Conservation (phyloP, 23 tunicate genomes). For the Styela plicata region DNA sequence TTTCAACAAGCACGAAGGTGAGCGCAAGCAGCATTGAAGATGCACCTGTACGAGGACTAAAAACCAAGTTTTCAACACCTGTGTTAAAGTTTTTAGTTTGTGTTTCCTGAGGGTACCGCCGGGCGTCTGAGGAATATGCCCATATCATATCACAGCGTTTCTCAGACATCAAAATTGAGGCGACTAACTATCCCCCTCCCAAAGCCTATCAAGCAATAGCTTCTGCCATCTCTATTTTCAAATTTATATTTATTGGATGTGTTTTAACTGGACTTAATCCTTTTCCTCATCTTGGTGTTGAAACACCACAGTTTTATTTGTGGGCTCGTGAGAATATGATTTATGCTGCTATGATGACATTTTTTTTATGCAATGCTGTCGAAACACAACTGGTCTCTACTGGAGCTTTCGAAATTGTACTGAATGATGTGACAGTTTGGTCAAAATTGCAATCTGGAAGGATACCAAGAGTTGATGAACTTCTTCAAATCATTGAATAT, state of each 20-base stretch:
- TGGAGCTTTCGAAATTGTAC: slow-evolving; percentile 89
- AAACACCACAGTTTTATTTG: slow-evolving; percentile 59
- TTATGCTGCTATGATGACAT: slow-evolving; percentile 88
- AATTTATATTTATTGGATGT: slow-evolving; percentile 76
- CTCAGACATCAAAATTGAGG: slow-evolving; percentile 85
- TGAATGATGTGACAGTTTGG: slow-evolving; percentile 88
- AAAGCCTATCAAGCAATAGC: slow-evolving; percentile 74
- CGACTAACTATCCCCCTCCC: slow-evolving; percentile 90
- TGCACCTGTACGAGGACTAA: slow-evolving; percentile 57
- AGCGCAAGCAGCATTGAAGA: slow-evolving; percentile 37
- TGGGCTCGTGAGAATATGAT: slow-evolving; percentile 91
- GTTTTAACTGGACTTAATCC: slow-evolving; percentile 74
- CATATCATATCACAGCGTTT: slow-evolving; percentile 63
- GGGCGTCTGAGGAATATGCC: slow-evolving; percentile 90
- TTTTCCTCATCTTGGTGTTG: slow-evolving; percentile 59
- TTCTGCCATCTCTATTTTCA: slow-evolving; percentile 51
- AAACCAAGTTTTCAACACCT: slow-evolving; percentile 61
- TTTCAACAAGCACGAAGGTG: background rate
- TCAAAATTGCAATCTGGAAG: slow-evolving; percentile 89
- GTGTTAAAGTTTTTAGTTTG: slow-evolving; percentile 78
- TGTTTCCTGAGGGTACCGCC: slow-evolving; percentile 93
- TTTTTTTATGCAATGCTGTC: slow-evolving; percentile 86
- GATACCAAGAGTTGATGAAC: slow-evolving; percentile 81
- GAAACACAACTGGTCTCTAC: slow-evolving; percentile 94
- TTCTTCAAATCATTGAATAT: slow-evolving; percentile 83